Base-by-base conservation (phyloP, 2,113 vertebrate genomes). In the Paramisgurnus dabryanus region DNA sequence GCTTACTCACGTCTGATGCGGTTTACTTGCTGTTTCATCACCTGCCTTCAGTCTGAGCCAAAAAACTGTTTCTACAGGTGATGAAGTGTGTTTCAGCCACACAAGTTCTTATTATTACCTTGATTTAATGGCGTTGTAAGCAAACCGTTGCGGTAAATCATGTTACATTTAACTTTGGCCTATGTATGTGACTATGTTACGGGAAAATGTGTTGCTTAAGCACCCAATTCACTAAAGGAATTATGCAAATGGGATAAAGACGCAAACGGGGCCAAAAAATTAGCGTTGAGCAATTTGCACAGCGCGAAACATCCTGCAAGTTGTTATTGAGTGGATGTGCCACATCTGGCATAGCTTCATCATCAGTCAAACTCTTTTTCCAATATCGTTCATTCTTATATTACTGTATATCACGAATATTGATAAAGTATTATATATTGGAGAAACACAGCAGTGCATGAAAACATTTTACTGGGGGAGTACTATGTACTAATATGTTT, bases 21-120 rank as follows among this genome's bases (percentile, higher is more conserved):
- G 71, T 74, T 76, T 69, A 67, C 71, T 12, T 8, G 0, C 17
- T 6, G 58, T 81, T 81, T 74, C 65, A 76, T 81, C 80, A 81
- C 72, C 72, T 67, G 41, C 45, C 61, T 67, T 50, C 6, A 49
- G 55, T 3, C 43, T 45, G 72, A 76, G 71, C 73, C 60, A 76
- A 61, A 74, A 43, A 76, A 17, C 55, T 18, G 18, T 76, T 75
- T 76, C 45, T 13, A 39, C 73, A 76, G 17, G 55, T 58, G 7
- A 53, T 53, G 12, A 53, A 58, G 55, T 58, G n/a, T 7, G 6
- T 18, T 58, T n/a, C 7, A 58, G 18, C 55, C 55, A 2, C 55
- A 58, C n/a, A 13, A 76, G 73, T 50, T 76, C 27, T 18, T 55
- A 67, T 13, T 17, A 77, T 77, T 53, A 66, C 47, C 61, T 53